Evolutionary conservation across 2,888 invertebrate genomes (phyloP), one percentile per base, ranked within the genome.

Genomic region (Prosopocoilus inquinatus): DNA sequence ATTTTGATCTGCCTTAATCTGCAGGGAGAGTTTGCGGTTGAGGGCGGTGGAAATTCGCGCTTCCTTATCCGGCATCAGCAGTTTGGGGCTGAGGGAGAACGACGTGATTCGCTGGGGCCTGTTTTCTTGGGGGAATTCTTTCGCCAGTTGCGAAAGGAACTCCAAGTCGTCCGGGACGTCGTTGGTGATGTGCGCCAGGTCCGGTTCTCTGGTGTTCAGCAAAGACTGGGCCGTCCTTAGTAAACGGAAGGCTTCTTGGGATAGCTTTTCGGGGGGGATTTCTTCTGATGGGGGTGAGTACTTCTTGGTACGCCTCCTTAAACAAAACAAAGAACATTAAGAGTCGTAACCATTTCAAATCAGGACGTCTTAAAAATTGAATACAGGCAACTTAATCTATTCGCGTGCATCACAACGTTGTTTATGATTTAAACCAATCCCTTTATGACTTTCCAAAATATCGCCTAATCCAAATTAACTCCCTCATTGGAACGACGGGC

Each of bases 221-320:
- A 87, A 73, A 33, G 87, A 87, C 64, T 86, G 83, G 48, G 85
- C 84, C 16, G 85, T 87, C 59, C 86, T 79, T 65, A 85, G 79
- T 57, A 87, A 76, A 52, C 86, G 79, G 65, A 84, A 86, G 1
- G 87, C 86, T 74, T 87, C 87, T 67, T 85, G 83, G 0, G 85
- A 82, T 16, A 87, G 72, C 71, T 86, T 86, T 58, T 85, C 84
- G 1, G 85, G 83, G 63, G 82, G 79, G 16, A 82, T 73, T 60
- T 82, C 81, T 47, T 82, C 80, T 2, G 77, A 75, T 39, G 75
- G 67, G 4, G 72, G 54, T 55, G 75, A 76, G 34, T 63, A 65
- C 50, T 75, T 72, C 64, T 77, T 77, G 1, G 76, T 75, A 59
- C 74, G 70, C 59, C 75, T 73, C 70, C 79, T 79, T 54, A 50